Evolutionary conservation across 64 coral and sea anemone species (phyloP).

Genomic region (Anthopleura sola): DNA sequence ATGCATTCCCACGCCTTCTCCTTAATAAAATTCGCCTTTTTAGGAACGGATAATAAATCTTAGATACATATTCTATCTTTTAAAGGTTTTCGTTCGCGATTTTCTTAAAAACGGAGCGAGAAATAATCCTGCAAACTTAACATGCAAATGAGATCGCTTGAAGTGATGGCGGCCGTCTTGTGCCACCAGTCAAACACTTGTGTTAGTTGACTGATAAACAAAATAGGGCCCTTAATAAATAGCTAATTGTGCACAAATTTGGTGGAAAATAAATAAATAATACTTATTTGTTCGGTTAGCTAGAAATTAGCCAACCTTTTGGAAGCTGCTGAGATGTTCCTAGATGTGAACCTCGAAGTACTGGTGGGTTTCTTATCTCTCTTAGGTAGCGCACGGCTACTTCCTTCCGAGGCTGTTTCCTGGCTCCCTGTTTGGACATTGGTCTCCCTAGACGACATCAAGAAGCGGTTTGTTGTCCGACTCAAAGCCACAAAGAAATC

Average conservation of each 20-base stretch:
- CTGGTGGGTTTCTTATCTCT: slow-evolving; percentile 9
- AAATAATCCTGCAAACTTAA: slow-evolving; percentile 15
- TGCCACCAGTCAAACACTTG: slow-evolving; percentile 12
- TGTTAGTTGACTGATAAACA: slow-evolving; percentile 17
- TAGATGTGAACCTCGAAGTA: slow-evolving; percentile 8
- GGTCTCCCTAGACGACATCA: slow-evolving; percentile 20
- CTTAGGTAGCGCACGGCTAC: background rate
- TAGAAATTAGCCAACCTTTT: slow-evolving; percentile 26
- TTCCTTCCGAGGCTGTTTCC: slow-evolving; percentile 12
- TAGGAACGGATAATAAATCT: background rate
- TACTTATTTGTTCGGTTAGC: background rate
- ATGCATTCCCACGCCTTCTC: background rate
- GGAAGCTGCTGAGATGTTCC: slow-evolving; percentile 3
- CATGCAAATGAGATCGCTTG: slow-evolving; percentile 22
- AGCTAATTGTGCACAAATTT: background rate
- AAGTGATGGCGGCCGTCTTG: slow-evolving; percentile 20
- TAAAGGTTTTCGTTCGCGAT: background rate
- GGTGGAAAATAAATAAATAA: background rate
- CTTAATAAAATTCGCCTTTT: background rate
- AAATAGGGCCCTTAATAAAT: slow-evolving; percentile 16
- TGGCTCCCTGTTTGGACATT: background rate
- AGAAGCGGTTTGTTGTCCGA: background rate
- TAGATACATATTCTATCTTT: background rate
- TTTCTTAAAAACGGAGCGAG: background rate
- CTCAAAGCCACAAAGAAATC: background rate